Base-by-base conservation (phyloP, 2,113 vertebrate genomes). In the Monopterus albus region DNA sequence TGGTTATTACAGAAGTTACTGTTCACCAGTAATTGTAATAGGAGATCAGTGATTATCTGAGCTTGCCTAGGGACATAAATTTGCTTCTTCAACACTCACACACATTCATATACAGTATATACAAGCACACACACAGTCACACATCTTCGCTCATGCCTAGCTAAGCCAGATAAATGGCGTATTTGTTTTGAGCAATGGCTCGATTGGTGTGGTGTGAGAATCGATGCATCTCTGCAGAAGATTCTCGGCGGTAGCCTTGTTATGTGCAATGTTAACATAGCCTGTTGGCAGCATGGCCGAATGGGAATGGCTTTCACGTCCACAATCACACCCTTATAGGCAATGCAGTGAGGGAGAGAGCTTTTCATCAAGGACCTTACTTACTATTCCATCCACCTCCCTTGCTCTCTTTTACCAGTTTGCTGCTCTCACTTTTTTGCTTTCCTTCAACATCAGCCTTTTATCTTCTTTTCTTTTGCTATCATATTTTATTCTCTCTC, bases 131-230 rank as follows among this genome's bases (percentile, higher is more conserved):
- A 65, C 35, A 45, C 7, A 60, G 14, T 53, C 62, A 66, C 73
- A 55, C 75, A 43, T 23, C 53, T 51, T 68, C 13, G 52, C 80
- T 84, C 82, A 64, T 87, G 86, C 88, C 73, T 74, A 86, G 83
- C 85, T 87, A 77, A 78, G 64, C 81, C 87, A 88, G 89, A 92
- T 88, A 88, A 92, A 92, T 88, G 83, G 87, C 82, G 87, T 75
- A 86, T 91, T 92, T 88, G 89, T 92, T 93, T 90, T 92, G 91
- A 93, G 88, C 90, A 92, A 93, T 92, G 84, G 83, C 85, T 87
- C 53, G 81, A 91, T 89, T 78, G 88, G 79, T 71, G 84, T 78
- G 83, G 85, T 77, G 66, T 78, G 79, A 89, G 84, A 93, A 93
- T 93, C 91, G 31, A 92, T 93, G 86, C 60, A 25, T 84, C 65